Percentiles rank a stretch among this genome's conserved stretches.
Conservation (phyloP, 2,888 invertebrate species). For the Stenoptilia bipunctidactyla region DNA sequence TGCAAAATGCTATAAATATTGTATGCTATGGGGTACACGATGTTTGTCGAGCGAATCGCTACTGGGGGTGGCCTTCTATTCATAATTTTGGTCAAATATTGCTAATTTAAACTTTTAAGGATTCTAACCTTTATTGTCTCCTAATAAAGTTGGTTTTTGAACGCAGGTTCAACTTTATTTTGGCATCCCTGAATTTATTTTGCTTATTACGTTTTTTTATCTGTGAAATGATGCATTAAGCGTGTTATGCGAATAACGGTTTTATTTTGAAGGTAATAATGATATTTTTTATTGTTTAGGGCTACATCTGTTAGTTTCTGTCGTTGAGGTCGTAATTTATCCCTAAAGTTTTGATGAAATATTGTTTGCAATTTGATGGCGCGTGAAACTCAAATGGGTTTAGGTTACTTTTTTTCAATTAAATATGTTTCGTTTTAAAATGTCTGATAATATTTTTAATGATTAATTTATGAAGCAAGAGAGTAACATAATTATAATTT, state of each 20-base stretch:
- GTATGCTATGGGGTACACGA: conserved; percentile 43
- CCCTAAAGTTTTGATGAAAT: conserved; percentile 10
- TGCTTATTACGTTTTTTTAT: conserved; percentile 61
- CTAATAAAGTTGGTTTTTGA: conserved; percentile 16
- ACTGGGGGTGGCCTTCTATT: conserved; percentile 53
- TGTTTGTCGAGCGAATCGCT: conserved; percentile 12
- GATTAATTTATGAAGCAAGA: too few relatives aligned
- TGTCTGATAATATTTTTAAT: too few relatives aligned
- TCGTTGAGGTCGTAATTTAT: conserved; percentile 55
- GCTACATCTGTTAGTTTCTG: conserved; percentile 13
- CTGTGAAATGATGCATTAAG: conserved; percentile 50
- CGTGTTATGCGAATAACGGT: conserved; percentile 44
- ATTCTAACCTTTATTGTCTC: conserved; percentile 26
- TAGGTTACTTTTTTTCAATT: too few relatives aligned
- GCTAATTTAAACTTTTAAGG: conserved; percentile 19
- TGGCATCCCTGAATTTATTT: conserved; percentile 50
- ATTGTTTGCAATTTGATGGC: background rate
- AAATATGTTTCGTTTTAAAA: too few relatives aligned
- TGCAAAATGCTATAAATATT: conserved; percentile 52
- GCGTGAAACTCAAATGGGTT: background rate
- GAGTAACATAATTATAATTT: too few relatives aligned
- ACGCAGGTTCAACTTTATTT: conserved; percentile 9
- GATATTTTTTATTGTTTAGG: conserved; percentile 23
- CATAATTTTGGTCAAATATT: conserved; percentile 38
- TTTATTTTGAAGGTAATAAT: conserved; percentile 37